Evolutionary conservation across 2,888 invertebrate species (phyloP).

Genomic region (Drosophila mayaguana): DNA sequence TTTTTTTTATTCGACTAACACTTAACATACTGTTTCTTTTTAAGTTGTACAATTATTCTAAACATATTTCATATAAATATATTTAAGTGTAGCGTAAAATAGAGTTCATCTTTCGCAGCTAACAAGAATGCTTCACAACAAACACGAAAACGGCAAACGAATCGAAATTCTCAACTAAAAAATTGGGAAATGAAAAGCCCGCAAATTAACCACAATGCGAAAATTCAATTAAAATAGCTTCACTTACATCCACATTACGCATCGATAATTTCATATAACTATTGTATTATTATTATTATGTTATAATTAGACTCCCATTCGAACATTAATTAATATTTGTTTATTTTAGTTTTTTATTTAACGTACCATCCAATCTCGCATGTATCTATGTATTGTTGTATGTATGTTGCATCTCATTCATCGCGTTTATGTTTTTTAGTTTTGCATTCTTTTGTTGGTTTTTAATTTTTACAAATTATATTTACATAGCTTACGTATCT

Average conservation of each 20-base stretch:
- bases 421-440: conserved; percentile 24
- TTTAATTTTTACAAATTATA: conserved; percentile 70
- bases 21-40: conserved; percentile 56
- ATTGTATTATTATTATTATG: conserved; percentile 37
- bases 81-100: conserved; percentile 54
- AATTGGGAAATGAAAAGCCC: conserved; percentile 25
- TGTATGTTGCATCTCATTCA: conserved; percentile 28
- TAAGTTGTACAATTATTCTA: conserved; percentile 47
- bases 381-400: conserved; percentile 44
- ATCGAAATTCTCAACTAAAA: conserved; percentile 9
- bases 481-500: conserved; percentile 73
- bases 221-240: conserved; percentile 64
- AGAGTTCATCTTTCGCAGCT: conserved; percentile 52
- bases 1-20: conserved; percentile 62
- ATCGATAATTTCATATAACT: conserved; percentile 46
- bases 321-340: conserved; percentile 66
- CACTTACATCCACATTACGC: conserved; percentile 44
- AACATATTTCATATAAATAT: conserved; percentile 37
- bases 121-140: conserved; percentile 42
- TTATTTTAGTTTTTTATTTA: conserved; percentile 36
- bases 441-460: conserved; percentile 1
- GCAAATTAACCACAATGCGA: conserved; percentile 62
- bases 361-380: conserved; percentile 29
- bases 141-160: conserved; percentile 28
- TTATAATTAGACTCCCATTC: conserved; percentile 46